Evolutionary conservation across 2,113 vertebrate genomes (phyloP).

Genomic region (Nanorana parkeri): DNA sequence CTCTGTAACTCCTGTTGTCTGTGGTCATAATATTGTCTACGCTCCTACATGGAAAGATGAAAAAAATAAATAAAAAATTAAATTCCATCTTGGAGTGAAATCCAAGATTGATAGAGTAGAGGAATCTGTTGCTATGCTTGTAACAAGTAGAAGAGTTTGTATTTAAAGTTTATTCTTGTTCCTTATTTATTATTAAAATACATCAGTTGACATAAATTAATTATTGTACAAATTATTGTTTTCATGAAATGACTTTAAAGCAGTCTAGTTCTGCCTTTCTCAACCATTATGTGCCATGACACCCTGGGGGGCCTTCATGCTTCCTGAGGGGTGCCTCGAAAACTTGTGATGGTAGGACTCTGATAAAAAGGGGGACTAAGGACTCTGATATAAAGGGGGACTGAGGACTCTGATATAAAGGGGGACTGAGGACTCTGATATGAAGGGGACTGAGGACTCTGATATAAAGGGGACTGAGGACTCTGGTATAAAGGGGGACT

Average conservation of each 20-base stretch:
- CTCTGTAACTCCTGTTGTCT: constrained; percentile 83
- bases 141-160: constrained; percentile 88
- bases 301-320: too few species aligned
- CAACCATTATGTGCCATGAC: too few species aligned
- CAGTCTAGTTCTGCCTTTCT: too few species aligned
- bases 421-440: too few species aligned
- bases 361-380: too few species aligned
- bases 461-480: too few species aligned
- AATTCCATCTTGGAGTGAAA: constrained; percentile 79
- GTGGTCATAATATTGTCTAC: constrained; percentile 85
- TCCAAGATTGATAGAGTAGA: constrained; percentile 83
- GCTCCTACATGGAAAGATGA: constrained; percentile 82
- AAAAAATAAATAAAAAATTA: constrained; percentile 74
- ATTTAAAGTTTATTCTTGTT: constrained; percentile 90
- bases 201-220: constrained; percentile 87
- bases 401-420: too few species aligned
- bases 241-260: constrained; percentile 88
- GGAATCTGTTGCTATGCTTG: constrained; percentile 87
- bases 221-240: constrained; percentile 84
- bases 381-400: too few species aligned
- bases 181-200: constrained; percentile 92
- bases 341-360: too few species aligned
- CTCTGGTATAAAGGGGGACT: too few species aligned
- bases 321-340: too few species aligned
- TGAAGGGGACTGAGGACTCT: too few species aligned